Evolutionary conservation across 2,888 invertebrate genomes (phyloP).

Genomic region (Glomeris marginata): DNA sequence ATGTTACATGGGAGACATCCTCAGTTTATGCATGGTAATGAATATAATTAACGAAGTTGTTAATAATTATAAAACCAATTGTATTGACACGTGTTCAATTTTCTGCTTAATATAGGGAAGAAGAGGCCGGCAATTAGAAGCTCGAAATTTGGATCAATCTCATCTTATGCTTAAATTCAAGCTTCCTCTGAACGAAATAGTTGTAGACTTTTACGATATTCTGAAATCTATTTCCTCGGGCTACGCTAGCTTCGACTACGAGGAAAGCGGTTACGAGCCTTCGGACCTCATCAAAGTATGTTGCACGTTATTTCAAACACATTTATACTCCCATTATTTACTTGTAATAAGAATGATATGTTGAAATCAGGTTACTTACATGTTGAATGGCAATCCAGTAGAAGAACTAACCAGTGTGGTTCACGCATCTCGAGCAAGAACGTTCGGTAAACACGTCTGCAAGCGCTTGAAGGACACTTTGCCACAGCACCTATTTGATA

Average conservation of each 20-base stretch:
- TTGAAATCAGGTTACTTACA: conserved; percentile 47
- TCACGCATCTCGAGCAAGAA: conserved; percentile 50
- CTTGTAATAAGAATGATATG: background rate
- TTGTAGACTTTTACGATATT: conserved; percentile 85
- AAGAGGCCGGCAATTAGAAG: conserved; percentile 52
- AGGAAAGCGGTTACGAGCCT: conserved; percentile 64
- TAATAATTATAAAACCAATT: conserved; percentile 27
- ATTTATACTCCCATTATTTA: no score
- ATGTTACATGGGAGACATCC: conserved; percentile 26
- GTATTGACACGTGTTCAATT: conserved; percentile 41
- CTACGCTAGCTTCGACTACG: conserved; percentile 90
- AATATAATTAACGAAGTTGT: background rate
- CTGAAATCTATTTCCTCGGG: conserved; percentile 82
- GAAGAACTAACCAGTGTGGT: conserved; percentile 75
- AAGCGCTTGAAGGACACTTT: conserved; percentile 64
- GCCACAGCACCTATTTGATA: conserved; percentile 67
- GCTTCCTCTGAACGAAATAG: conserved; percentile 82
- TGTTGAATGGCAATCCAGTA: conserved; percentile 60
- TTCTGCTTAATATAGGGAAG: conserved; percentile 36
- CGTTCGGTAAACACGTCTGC: conserved; percentile 51
- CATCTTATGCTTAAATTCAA: conserved; percentile 66
- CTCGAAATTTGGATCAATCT: conserved; percentile 62
- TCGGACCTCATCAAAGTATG: conserved; percentile 60
- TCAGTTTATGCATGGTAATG: conserved; percentile 27
- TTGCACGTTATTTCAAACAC: no score